phyloP scores from a whole-genome alignment of 2,797 vertebrate genomes.

The Parambassis ranga region DNA sequence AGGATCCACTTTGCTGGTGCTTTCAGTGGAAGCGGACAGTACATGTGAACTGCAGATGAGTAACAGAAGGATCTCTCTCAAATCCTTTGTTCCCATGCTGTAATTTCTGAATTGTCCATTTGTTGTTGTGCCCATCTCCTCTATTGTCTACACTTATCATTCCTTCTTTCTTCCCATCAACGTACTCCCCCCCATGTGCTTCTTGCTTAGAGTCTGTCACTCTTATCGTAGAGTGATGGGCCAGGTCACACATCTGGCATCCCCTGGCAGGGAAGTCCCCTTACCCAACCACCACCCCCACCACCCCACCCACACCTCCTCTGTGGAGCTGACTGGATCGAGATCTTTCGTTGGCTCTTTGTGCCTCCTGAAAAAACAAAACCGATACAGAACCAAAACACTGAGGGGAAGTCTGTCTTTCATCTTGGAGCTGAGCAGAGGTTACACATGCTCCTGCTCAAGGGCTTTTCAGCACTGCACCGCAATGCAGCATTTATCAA shows the following conservation, averaged over 20 bases:
- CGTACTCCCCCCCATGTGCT: constrained; percentile 37
- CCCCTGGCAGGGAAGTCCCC: constrained; percentile 63
- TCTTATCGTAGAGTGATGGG: constrained; percentile 49
- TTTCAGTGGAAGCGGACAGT: constrained; percentile 23
- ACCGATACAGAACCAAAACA: constrained; percentile 62
- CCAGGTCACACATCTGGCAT: constrained; percentile 74
- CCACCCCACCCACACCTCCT: background rate
- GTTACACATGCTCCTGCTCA: constrained; percentile 54
- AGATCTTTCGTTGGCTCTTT: constrained; percentile 59
- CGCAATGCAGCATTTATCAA: constrained; percentile 27
- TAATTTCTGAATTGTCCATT: constrained; percentile 17
- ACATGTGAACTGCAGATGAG: constrained; percentile 64
- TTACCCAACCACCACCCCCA: constrained; percentile 15
- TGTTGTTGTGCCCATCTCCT: constrained; percentile 21
- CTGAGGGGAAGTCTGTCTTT: constrained; percentile 61
- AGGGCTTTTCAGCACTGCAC: constrained; percentile 22
- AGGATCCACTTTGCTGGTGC: constrained; percentile 33
- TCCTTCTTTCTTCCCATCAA: background rate
- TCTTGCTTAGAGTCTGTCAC: constrained; percentile 56
- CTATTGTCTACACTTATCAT: background rate
- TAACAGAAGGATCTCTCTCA: constrained; percentile 25
- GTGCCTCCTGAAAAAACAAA: constrained; percentile 72
- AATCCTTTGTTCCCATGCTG: background rate
- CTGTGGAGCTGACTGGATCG: constrained; percentile 44
- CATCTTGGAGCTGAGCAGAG: constrained; percentile 54